phyloP scores from a whole-genome alignment of 2,888 invertebrate species.

The Trichacis sp. region DNA sequence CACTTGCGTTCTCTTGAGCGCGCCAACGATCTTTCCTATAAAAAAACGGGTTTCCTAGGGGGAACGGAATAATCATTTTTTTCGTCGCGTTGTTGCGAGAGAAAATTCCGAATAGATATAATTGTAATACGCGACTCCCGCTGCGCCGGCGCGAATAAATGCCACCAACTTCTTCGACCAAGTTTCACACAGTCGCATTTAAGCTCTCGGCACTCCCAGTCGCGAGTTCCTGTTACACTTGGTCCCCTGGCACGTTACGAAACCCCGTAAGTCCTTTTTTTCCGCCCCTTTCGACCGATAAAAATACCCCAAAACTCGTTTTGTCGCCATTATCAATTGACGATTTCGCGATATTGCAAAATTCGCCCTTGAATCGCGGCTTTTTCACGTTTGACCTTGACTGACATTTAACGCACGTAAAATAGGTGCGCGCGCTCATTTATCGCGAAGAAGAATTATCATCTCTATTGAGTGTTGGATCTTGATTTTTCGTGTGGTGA shows the following conservation, averaged over 20 bases:
- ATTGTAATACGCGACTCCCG: conserved; percentile 15
- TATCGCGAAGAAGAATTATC: not conserved
- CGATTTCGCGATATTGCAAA: not conserved
- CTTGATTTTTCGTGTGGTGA: not conserved
- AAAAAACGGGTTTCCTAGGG: no score
- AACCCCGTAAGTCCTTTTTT: conserved; percentile 16
- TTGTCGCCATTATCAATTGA: not conserved
- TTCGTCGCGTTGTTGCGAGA: not conserved
- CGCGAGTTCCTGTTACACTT: not conserved
- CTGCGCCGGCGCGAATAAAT: conserved; percentile 30
- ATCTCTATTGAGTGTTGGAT: not conserved
- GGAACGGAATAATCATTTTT: not conserved
- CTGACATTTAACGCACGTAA: conserved; percentile 36
- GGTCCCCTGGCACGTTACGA: not conserved
- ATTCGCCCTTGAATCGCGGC: conserved; percentile 1
- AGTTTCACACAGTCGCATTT: conserved; percentile 37
- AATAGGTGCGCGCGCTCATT: conserved; percentile 24
- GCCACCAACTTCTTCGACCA: conserved; percentile 31
- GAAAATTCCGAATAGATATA: conserved; percentile 1
- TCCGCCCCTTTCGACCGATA: no score
- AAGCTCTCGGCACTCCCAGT: conserved; percentile 27
- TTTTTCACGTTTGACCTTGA: conserved; percentile 43
- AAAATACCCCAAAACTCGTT: not conserved
- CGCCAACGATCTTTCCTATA: no score
- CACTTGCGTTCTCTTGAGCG: no score